phyloP scores from a whole-genome alignment of 2,113 vertebrate genomes.

The Anguilla japonica region DNA sequence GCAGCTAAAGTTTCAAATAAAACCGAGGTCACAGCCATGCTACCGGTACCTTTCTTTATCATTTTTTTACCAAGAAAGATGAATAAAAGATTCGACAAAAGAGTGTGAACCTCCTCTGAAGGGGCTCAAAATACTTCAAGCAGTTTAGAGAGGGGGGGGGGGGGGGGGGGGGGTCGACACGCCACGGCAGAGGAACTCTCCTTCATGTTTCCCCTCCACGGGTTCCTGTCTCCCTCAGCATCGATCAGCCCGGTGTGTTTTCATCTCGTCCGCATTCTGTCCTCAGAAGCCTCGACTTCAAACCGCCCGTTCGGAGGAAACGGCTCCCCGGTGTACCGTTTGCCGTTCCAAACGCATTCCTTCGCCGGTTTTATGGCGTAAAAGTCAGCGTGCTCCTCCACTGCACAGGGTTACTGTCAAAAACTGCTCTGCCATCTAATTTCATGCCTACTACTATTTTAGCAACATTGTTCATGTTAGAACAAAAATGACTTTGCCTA shows the following conservation, averaged over 20 bases:
- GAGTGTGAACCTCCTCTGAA: slow-evolving; percentile 4
- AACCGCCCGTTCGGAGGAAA: neutral
- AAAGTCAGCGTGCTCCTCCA: neutral
- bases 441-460: too few species aligned
- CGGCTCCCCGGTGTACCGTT: neutral
- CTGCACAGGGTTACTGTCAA: too few species aligned
- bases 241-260: neutral
- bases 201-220: neutral
- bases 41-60: neutral
- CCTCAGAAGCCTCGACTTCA: neutral
- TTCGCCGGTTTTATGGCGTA: neutral
- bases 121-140: slow-evolving; percentile 2
- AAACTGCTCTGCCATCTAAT: too few species aligned
- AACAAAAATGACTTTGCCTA: too few species aligned
- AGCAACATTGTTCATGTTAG: too few species aligned
- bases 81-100: slow-evolving; percentile 10
- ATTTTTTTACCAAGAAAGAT: too few species aligned
- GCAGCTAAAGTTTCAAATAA: neutral
- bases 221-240: neutral
- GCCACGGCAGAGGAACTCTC: neutral
- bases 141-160: neutral
- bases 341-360: neutral
- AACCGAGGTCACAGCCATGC: too few species aligned
- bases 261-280: neutral
- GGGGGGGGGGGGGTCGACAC: too few species aligned